These are phyloP conservation scores for Spongilla lacustris DNA, from an alignment of 37 sponge, comb jelly and placozoan species.

Conservation along the genomic window DNA sequence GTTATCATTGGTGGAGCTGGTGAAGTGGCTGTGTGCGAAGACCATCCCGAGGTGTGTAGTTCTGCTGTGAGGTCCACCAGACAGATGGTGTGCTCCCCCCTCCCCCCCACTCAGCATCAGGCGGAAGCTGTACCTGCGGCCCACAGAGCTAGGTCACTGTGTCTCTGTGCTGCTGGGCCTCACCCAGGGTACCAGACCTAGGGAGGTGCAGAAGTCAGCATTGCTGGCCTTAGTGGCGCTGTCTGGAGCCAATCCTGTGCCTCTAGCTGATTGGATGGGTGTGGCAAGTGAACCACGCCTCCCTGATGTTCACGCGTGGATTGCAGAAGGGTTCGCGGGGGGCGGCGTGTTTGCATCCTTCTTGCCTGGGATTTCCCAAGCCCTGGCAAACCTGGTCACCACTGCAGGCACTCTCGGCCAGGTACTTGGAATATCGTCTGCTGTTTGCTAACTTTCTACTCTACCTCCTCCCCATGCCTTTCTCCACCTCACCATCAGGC, in stretches of 20 bases:
- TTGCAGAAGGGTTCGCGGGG: not conserved
- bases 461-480: not conserved
- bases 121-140: not conserved
- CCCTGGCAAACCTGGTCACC: slow-evolving; percentile 46
- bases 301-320: not conserved
- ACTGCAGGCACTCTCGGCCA: slow-evolving; percentile 32
- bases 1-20: too few relatives aligned
- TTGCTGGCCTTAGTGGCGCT: slow-evolving; percentile 31
- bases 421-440: not conserved
- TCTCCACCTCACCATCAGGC: not conserved
- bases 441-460: not conserved
- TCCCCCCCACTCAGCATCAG: not conserved
- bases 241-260: slow-evolving; percentile 23
- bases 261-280: not conserved
- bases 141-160: slow-evolving; percentile 66
- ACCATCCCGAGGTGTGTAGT: not conserved
- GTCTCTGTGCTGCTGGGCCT: slow-evolving; percentile 45
- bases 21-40: not conserved
- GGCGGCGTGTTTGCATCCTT: slow-evolving; percentile 46
- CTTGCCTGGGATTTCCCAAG: slow-evolving; percentile 59
- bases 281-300: not conserved
- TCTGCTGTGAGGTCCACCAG: not conserved
- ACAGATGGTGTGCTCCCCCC: not conserved
- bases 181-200: slow-evolving; percentile 5
- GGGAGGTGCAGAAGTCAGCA: slow-evolving; percentile 16